phyloP scores from a whole-genome alignment of 2,888 invertebrate genomes.

The Amiota mariae region DNA sequence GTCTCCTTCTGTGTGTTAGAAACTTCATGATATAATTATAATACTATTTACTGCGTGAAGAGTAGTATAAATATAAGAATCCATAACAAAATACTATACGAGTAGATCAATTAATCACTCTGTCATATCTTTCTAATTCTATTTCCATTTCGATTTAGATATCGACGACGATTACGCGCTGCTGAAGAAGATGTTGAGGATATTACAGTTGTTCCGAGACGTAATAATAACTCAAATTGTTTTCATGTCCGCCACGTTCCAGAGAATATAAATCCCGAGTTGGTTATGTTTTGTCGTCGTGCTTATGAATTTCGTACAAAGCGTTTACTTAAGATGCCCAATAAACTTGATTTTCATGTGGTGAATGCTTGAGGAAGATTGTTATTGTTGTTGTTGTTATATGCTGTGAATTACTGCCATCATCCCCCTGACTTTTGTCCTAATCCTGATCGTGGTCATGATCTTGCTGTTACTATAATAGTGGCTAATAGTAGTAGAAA shows the following conservation, averaged over 20 bases:
- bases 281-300: conserved; percentile 94
- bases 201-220: conserved; percentile 83
- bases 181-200: conserved; percentile 84
- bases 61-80: too few species aligned
- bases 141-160: conserved; percentile 76
- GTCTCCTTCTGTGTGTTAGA: too few species aligned
- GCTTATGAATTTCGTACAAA: conserved; percentile 96
- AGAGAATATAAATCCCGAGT: conserved; percentile 83
- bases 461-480: too few species aligned
- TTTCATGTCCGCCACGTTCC: conserved; percentile 76
- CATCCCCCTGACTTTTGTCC: background rate
- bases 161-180: conserved; percentile 86
- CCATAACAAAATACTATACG: too few species aligned
- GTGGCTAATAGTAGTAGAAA: too few species aligned
- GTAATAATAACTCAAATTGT: conserved; percentile 75
- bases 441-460: too few species aligned
- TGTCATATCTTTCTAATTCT: too few species aligned
- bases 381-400: too few species aligned
- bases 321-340: conserved; percentile 73
- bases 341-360: conserved; percentile 64
- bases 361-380: conserved; percentile 26
- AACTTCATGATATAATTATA: too few species aligned
- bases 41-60: too few species aligned
- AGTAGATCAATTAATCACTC: background rate
- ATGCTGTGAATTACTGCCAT: background rate